Conservation (phyloP, 2,888 invertebrate species). For the Tiliacea aurago region DNA sequence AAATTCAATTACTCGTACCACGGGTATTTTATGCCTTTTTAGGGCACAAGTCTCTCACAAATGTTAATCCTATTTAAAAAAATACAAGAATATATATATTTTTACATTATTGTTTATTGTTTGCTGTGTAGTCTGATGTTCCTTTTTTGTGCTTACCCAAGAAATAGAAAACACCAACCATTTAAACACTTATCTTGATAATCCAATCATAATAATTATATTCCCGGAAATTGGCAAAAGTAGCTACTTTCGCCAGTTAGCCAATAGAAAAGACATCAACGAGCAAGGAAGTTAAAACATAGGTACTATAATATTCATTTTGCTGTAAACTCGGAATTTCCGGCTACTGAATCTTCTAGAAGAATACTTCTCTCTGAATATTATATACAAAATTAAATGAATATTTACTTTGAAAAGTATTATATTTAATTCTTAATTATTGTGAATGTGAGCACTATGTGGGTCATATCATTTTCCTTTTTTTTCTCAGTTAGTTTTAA, state of each 20-base stretch:
- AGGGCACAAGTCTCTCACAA: too few relatives aligned
- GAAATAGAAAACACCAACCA: not conserved
- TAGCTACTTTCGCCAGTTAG: not conserved
- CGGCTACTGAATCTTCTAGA: too few relatives aligned
- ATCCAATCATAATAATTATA: not conserved
- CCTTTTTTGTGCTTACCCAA: not conserved
- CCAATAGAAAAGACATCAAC: slow-evolving; percentile 68
- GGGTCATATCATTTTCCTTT: too few relatives aligned
- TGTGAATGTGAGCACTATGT: too few relatives aligned
- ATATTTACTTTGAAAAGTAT: too few relatives aligned
- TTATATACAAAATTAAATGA: too few relatives aligned
- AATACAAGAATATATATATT: not conserved
- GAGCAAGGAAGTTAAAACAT: slow-evolving; percentile 18
- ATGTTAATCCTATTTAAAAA: too few relatives aligned
- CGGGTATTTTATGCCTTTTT: too few relatives aligned
- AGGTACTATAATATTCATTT: not conserved
- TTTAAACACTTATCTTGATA: not conserved
- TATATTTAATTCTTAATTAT: too few relatives aligned
- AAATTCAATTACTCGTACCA: not conserved
- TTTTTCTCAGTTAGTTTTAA: too few relatives aligned
- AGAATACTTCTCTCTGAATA: too few relatives aligned
- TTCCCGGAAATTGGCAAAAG: not conserved
- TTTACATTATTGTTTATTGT: not conserved
- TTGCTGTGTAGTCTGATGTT: not conserved
- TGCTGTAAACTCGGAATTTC: not conserved